phyloP scores from a whole-genome alignment of 2,113 vertebrate genomes.

The Chaenogobius annularis region DNA sequence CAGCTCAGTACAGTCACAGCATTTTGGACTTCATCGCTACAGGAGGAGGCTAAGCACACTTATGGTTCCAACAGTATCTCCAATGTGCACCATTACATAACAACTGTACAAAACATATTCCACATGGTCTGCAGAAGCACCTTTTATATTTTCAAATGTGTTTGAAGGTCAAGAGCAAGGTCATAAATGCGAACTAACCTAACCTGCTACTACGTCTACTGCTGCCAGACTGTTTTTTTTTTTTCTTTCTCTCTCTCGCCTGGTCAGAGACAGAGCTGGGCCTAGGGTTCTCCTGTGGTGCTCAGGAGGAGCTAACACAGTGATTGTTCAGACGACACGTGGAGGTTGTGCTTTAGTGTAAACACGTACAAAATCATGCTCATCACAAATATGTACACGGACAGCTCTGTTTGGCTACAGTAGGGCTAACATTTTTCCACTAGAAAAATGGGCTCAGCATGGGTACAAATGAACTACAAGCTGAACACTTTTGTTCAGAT shows the following conservation, averaged over 20 bases:
- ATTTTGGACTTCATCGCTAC: constrained; percentile 68
- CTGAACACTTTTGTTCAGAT: not conserved
- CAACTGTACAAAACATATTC: constrained; percentile 57
- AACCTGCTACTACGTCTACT: constrained; percentile 40
- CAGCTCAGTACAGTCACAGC: constrained; percentile 67
- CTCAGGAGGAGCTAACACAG: constrained; percentile 57
- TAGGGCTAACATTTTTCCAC: not conserved
- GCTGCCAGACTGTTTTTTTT: constrained; percentile 18
- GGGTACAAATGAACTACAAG: not conserved
- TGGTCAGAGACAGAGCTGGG: constrained; percentile 24
- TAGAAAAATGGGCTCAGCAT: not conserved
- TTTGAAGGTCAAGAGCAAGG: constrained; percentile 58
- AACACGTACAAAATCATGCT: constrained; percentile 74
- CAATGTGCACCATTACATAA: constrained; percentile 60
- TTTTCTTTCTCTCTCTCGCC: constrained; percentile 1
- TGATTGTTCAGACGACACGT: constrained; percentile 60
- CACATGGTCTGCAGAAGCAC: constrained; percentile 66
- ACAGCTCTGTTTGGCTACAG: constrained; percentile 10
- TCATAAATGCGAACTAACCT: constrained; percentile 41
- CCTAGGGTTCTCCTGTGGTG: constrained; percentile 38
- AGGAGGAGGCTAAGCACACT: constrained; percentile 78
- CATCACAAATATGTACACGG: constrained; percentile 38
- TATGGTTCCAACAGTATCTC: constrained; percentile 76
- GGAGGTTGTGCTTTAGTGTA: constrained; percentile 69
- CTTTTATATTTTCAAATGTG: constrained; percentile 51